These are phyloP conservation scores for Aphidius gifuensis DNA, from an alignment of 1,140 invertebrate genomes.

Conservation along the genomic window DNA sequence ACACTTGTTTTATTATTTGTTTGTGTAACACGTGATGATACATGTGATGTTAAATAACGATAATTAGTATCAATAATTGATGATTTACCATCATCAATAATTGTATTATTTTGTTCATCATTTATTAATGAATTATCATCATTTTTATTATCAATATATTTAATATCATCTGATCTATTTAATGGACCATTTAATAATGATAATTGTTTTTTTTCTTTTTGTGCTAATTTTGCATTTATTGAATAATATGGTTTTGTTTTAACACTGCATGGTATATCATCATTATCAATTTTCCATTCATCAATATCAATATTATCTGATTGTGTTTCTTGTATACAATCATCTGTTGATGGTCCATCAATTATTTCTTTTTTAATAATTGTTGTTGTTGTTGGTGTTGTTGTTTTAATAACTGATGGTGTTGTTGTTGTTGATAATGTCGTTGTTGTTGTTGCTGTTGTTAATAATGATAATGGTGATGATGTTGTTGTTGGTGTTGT, in stretches of 20 bases:
- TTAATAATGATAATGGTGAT: no score
- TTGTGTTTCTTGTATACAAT: constrained; percentile 26
- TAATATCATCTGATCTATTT: constrained; percentile 29
- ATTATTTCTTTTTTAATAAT: constrained; percentile 36
- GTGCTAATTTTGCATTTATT: constrained; percentile 50
- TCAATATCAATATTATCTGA: neutral
- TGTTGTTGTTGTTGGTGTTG: constrained; percentile 32
- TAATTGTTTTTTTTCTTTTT: constrained; percentile 42
- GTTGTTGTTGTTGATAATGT: neutral
- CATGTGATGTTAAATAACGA: constrained; percentile 39
- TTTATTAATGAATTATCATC: neutral
- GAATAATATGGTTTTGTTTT: constrained; percentile 54
- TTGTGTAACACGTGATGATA: constrained; percentile 32
- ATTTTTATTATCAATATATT: constrained; percentile 24
- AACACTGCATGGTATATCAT: constrained; percentile 47
- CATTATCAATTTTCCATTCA: constrained; percentile 10
- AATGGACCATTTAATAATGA: constrained; percentile 20
- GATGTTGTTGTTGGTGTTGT: no score
- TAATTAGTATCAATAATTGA: constrained; percentile 44
- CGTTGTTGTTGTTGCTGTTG: no score
- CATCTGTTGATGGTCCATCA: constrained; percentile 25
- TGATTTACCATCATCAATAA: constrained; percentile 11
- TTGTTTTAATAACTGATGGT: constrained; percentile 21
- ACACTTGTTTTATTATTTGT: constrained; percentile 58
- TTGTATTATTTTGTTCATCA: constrained; percentile 14